These are phyloP conservation scores for Lontra canadensis DNA, from an alignment of 2,113 vertebrate species.

Conservation along the genomic window DNA sequence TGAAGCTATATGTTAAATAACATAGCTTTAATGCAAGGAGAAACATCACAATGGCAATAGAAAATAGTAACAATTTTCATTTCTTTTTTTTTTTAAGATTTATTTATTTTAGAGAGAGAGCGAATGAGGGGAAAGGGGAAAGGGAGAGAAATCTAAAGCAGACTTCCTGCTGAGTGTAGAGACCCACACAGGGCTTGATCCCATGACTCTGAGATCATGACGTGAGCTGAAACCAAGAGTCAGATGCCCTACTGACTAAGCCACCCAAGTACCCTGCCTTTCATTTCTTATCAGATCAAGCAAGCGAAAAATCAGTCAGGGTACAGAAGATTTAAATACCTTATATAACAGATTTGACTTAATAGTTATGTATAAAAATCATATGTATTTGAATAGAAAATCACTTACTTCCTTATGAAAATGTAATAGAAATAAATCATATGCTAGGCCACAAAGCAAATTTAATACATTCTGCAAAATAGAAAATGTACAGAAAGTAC, in stretches of 20 bases:
- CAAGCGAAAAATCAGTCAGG: background rate
- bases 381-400: background rate
- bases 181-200: background rate
- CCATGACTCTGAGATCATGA: background rate
- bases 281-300: slow-evolving; percentile 20
- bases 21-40: background rate
- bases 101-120: background rate
- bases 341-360: background rate
- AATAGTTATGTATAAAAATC: background rate
- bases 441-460: background rate
- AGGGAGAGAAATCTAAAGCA: background rate
- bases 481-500: background rate
- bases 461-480: background rate
- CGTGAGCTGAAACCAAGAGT: background rate
- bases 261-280: background rate
- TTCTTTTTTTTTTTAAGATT: background rate
- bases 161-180: background rate
- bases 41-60: background rate
- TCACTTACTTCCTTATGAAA: background rate
- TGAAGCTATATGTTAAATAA: background rate
- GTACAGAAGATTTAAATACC: background rate
- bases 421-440: slow-evolving; percentile 22
- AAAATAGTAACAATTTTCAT: background rate
- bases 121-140: too few species aligned
- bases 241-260: background rate